Percentiles rank a stretch among this genome's conserved stretches.
These are phyloP conservation scores for Bombus cullumanus DNA, from an alignment of 1,140 invertebrate species.

Conservation along the genomic window DNA sequence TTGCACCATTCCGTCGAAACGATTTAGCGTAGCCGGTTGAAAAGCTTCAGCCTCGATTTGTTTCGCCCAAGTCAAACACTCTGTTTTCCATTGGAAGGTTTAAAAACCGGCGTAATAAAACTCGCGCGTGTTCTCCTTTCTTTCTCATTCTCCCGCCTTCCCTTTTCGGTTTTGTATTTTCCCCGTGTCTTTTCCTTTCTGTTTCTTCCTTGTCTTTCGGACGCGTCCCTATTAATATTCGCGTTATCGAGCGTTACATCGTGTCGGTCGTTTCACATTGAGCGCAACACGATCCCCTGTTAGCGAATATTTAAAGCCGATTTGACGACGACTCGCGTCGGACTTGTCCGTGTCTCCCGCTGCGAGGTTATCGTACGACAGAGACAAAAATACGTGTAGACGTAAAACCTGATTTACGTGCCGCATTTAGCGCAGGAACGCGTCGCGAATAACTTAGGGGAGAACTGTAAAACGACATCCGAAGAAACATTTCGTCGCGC, in stretches of 20 bases:
- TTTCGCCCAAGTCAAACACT: constrained; percentile 45
- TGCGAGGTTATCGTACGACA: constrained; percentile 55
- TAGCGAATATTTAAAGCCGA: constrained; percentile 41
- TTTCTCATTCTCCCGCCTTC: neutral
- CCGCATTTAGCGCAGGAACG: constrained; percentile 56
- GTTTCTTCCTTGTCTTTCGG: neutral
- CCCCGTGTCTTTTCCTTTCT: no score
- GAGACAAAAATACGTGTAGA: constrained; percentile 61
- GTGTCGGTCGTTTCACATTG: no score
- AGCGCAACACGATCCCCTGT: neutral
- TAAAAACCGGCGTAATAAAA: constrained; percentile 32
- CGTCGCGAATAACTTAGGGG: constrained; percentile 6
- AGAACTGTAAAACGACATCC: neutral
- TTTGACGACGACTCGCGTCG: constrained; percentile 43
- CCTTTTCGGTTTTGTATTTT: neutral
- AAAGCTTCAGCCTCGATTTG: constrained; percentile 49
- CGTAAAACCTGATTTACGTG: constrained; percentile 60
- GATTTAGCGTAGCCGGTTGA: constrained; percentile 55
- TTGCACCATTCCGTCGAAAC: constrained; percentile 56
- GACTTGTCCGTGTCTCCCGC: constrained; percentile 24
- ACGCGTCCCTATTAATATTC: neutral
- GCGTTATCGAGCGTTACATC: neutral
- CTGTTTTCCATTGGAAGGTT: constrained; percentile 35
- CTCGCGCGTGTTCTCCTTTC: neutral
- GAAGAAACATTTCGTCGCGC: neutral